A percentile compares a stretch with the other conserved stretches of the same genome.
Conservation (phyloP, 2,888 invertebrate species). For the Megastigmus dorsalis region DNA sequence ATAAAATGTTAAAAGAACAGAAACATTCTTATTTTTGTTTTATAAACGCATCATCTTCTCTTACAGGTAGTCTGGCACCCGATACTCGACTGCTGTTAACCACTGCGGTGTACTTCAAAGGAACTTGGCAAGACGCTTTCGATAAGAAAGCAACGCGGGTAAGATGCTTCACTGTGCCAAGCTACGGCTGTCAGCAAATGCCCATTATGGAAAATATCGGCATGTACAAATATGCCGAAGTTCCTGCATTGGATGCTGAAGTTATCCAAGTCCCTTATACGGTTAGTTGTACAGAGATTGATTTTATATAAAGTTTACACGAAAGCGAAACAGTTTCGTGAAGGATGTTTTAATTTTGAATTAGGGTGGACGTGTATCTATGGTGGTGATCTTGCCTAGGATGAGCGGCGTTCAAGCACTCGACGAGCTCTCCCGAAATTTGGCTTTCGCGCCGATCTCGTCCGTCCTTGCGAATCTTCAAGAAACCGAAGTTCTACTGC, state of each 20-base stretch:
- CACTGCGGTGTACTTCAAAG: conserved; percentile 87
- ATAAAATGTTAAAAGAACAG: background rate
- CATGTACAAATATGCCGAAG: conserved; percentile 78
- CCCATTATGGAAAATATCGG: conserved; percentile 83
- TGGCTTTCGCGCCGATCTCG: conserved; percentile 77
- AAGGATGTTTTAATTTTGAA: background rate
- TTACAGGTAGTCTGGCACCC: conserved; percentile 35
- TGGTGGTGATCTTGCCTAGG: conserved; percentile 79
- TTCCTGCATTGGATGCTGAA: conserved; percentile 81
- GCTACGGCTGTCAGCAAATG: conserved; percentile 78
- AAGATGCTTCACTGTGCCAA: conserved; percentile 80
- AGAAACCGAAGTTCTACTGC: conserved; percentile 76
- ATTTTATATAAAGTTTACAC: background rate
- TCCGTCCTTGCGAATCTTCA: conserved; percentile 75
- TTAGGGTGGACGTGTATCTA: conserved; percentile 79
- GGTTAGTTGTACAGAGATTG: conserved; percentile 77
- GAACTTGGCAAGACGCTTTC: conserved; percentile 84
- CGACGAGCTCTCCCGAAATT: conserved; percentile 76
- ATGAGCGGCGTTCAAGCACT: conserved; percentile 74
- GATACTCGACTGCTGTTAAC: conserved; percentile 78
- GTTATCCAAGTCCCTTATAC: conserved; percentile 85
- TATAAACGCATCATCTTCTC: background rate
- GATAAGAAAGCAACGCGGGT: conserved; percentile 75
- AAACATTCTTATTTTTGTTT: background rate
- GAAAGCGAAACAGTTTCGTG: no score